Conservation (phyloP, 2,888 invertebrate species). For the Petrolisthes cinctipes region DNA sequence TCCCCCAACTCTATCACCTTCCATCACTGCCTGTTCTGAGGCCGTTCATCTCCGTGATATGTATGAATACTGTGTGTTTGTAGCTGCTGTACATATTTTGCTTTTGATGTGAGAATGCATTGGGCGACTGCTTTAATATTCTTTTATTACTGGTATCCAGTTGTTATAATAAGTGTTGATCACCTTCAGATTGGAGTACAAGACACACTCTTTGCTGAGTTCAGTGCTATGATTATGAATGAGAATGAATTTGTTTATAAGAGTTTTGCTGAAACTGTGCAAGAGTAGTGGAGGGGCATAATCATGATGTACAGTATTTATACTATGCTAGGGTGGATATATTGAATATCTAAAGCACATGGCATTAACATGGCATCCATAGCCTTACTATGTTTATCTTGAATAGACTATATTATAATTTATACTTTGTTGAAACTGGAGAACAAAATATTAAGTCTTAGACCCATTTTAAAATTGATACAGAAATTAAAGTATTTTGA, state of each 20-base stretch:
- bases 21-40: conserved; percentile 29
- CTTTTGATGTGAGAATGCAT: conserved; percentile 39
- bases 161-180: conserved; percentile 27
- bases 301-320: no score
- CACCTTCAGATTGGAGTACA: conserved; percentile 45
- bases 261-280: no score
- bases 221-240: conserved; percentile 21
- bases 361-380: no score
- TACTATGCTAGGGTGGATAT: no score
- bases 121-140: conserved; percentile 36
- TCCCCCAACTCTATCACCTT: not conserved
- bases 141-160: conserved; percentile 59
- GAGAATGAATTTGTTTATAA: not conserved
- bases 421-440: no score
- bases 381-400: no score
- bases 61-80: conserved; percentile 31
- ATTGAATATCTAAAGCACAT: no score
- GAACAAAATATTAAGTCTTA: no score
- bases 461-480: no score
- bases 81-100: conserved; percentile 34
- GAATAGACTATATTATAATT: no score
- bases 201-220: conserved; percentile 19
- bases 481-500: no score
- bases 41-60: conserved; percentile 44
- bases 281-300: no score